Base-by-base conservation (phyloP, 1,140 invertebrate species). In the Chironomus striatipennis region DNA sequence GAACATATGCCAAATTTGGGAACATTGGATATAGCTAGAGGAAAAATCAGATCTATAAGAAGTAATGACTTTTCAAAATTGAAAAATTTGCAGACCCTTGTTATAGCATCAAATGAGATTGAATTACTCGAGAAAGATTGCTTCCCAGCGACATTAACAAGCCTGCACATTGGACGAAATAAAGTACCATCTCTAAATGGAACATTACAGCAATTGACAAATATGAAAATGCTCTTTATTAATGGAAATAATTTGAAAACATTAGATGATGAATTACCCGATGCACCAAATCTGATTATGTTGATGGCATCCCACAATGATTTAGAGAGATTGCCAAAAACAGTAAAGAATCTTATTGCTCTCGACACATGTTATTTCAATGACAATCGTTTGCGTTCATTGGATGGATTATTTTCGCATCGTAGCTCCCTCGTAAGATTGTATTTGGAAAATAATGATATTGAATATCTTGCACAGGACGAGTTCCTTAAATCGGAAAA, bases 151-250 rank as follows among this genome's bases (percentile, higher is more conserved):
- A 85, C 87, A 2, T 78, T 92, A 43, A 85, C 87, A 24, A 87
- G 89, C 73, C 81, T 93, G 4, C 90, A 92, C 78, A 81, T 94
- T 34, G 90, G 89, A 0, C 84, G 88, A 3, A 94, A 94, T 81
- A 85, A 88, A 75, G 80, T 94, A 15, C 86, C 84, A 67, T 85
- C 86, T 75, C 81, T 94, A n/a, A 93, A 93, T 78, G 88, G 89
- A 12, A 90, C 91, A 0, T 79, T 93, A 15, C 85, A 87, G 75
- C 87, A 90, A 74, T 79, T 93, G 42, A 86, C 88, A 76, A 85
- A 90, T 74, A 81, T 93, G 15, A 87, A 91, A 78, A 92, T 91
- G 88, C 84, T 94, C 47, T 88, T 92, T 74, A 87, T 93, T 34
- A 92, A 92, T 79, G 85, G 87, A 18, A 94, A 94, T 79, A 85